These are phyloP conservation scores for Pardosa pseudoannulata DNA, from an alignment of 2,888 invertebrate species.

Conservation along the genomic window DNA sequence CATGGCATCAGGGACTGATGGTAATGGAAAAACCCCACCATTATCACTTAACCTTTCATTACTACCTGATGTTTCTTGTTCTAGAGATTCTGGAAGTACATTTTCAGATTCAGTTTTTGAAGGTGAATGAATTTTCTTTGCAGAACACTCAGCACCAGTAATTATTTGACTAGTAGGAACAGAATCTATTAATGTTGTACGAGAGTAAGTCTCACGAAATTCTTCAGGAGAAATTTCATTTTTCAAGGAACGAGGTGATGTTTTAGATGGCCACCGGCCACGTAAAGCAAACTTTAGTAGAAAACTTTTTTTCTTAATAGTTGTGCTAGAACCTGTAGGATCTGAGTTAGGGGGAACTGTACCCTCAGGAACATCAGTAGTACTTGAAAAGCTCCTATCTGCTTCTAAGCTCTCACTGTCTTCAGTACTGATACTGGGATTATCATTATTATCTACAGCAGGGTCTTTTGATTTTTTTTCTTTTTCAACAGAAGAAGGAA, in stretches of 20 bases:
- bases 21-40: slow-evolving; percentile 20
- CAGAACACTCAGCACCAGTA: slow-evolving; percentile 19
- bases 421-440: slow-evolving; percentile 55
- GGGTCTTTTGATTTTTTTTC: slow-evolving; percentile 40
- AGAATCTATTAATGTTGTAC: slow-evolving; percentile 39
- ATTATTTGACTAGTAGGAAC: slow-evolving; percentile 60
- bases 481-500: slow-evolving; percentile 8
- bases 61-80: slow-evolving; percentile 25
- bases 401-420: slow-evolving; percentile 69
- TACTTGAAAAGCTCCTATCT: slow-evolving; percentile 63
- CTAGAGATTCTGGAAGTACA: slow-evolving; percentile 6
- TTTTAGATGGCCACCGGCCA: slow-evolving; percentile 75
- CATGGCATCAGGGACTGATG: slow-evolving; percentile 29
- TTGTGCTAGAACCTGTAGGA: slow-evolving; percentile 32
- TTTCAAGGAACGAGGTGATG: slow-evolving; percentile 72
- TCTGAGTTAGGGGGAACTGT: slow-evolving; percentile 26
- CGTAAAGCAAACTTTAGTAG: slow-evolving; percentile 75
- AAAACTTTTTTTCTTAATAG: slow-evolving; percentile 75
- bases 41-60: slow-evolving; percentile 17
- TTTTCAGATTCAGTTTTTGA: slow-evolving; percentile 50
- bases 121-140: slow-evolving; percentile 18
- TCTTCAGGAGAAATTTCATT: slow-evolving; percentile 75
- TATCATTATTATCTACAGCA: slow-evolving; percentile 39
- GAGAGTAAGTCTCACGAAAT: slow-evolving; percentile 75
- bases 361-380: slow-evolving; percentile 24